Percentiles rank a stretch among this genome's conserved stretches.
phyloP scores from a whole-genome alignment of 2,888 invertebrate genomes.

The Mongoloraphidia duomilia region DNA sequence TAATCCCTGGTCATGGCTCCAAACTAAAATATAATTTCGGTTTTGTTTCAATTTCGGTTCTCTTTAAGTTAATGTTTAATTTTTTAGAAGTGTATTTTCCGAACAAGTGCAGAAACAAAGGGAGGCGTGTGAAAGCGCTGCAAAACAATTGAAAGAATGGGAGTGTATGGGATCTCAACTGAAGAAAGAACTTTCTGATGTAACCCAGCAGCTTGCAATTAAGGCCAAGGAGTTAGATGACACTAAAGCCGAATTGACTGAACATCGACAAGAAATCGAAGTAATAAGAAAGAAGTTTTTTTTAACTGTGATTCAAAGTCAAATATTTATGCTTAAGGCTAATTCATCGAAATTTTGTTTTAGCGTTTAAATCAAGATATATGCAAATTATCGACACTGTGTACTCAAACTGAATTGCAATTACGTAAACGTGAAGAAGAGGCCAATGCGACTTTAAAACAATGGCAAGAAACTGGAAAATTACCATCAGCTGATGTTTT shows the following conservation, averaged over 20 bases:
- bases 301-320: background rate
- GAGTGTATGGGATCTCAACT: slow-evolving; percentile 37
- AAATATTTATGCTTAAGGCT: slow-evolving; percentile 3
- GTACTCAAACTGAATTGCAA: slow-evolving; percentile 30
- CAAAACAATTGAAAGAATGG: slow-evolving; percentile 36
- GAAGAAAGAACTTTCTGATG: slow-evolving; percentile 38
- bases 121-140: slow-evolving; percentile 27
- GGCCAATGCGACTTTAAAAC: slow-evolving; percentile 25
- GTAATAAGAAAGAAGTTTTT: slow-evolving; percentile 22
- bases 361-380: slow-evolving; percentile 42
- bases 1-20: background rate
- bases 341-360: slow-evolving; percentile 13
- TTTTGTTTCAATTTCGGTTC: background rate
- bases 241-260: slow-evolving; percentile 36
- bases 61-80: background rate
- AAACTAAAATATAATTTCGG: background rate
- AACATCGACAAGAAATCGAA: slow-evolving; percentile 40
- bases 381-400: slow-evolving; percentile 38
- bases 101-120: slow-evolving; percentile 28
- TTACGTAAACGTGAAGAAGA: slow-evolving; percentile 27
- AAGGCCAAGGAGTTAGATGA: slow-evolving; percentile 37
- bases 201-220: slow-evolving; percentile 34
- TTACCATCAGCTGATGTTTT: slow-evolving; percentile 27
- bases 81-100: slow-evolving; percentile 11
- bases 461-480: slow-evolving; percentile 29